Percentiles rank a stretch among this genome's conserved stretches.
These are phyloP conservation scores for Smithornis capensis DNA, from an alignment of 2,113 vertebrate genomes.

Conservation along the genomic window DNA sequence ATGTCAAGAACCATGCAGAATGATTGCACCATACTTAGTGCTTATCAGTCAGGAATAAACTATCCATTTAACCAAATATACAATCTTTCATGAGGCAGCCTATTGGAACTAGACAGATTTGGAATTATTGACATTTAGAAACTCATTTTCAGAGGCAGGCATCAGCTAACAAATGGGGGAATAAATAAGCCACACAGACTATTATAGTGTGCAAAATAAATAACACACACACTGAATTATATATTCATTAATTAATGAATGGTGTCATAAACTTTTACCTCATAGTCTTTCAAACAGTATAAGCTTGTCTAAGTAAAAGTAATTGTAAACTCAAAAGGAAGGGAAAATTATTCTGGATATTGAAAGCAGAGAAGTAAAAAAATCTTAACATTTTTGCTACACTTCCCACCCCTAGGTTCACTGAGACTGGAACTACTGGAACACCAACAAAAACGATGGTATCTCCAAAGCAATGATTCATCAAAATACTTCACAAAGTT, in stretches of 20 bases:
- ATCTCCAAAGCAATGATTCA: neutral
- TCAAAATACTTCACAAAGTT: neutral
- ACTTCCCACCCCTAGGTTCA: neutral
- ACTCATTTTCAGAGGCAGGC: neutral
- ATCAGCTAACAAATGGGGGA: neutral
- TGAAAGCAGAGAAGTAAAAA: neutral
- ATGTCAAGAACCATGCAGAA: neutral
- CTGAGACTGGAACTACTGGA: neutral
- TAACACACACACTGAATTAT: neutral
- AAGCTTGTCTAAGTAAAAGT: neutral
- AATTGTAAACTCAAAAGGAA: neutral
- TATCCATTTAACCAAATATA: neutral
- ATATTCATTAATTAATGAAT: constrained; percentile 6
- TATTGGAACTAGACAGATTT: neutral
- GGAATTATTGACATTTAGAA: neutral
- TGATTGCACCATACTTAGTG: neutral
- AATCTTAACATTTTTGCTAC: neutral
- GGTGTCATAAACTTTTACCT: neutral
- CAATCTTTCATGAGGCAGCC: neutral
- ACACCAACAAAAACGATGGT: neutral
- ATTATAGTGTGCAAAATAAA: neutral
- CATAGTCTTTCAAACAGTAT: neutral
- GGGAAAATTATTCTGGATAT: neutral
- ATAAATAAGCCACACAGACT: neutral
- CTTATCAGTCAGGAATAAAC: neutral